phyloP scores from a whole-genome alignment of 2,113 vertebrate species.

The Cromileptes altivelis region DNA sequence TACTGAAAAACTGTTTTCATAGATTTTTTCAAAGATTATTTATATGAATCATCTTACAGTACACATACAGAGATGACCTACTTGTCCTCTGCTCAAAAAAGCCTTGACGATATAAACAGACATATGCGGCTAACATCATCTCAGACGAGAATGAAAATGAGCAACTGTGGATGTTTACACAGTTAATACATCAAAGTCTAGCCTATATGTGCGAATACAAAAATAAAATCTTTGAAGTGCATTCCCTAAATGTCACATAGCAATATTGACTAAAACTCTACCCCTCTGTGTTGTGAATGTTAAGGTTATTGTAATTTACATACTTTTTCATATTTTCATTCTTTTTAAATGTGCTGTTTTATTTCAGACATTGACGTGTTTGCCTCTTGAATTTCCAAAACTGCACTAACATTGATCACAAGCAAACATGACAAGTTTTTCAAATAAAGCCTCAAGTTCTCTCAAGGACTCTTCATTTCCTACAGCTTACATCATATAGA shows the following conservation, averaged over 20 bases:
- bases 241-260: background rate
- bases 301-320: background rate
- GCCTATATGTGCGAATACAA: background rate
- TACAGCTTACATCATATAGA: constrained; percentile 63
- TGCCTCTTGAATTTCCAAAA: constrained; percentile 11
- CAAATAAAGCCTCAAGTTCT: constrained; percentile 31
- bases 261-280: background rate
- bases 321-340: background rate
- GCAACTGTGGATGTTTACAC: background rate
- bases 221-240: background rate
- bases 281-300: background rate
- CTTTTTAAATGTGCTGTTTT: background rate
- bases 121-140: background rate
- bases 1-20: background rate
- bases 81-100: background rate
- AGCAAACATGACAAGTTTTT: constrained; percentile 46
- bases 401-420: constrained; percentile 22
- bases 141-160: background rate
- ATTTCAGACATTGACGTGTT: constrained; percentile 8
- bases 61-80: background rate
- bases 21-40: background rate
- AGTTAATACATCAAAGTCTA: background rate
- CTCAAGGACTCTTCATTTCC: constrained; percentile 66
- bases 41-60: background rate
- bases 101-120: background rate